phyloP scores from a whole-genome alignment of 92 coral and sea anemone genomes.

The Umimayanthus kanabou region DNA sequence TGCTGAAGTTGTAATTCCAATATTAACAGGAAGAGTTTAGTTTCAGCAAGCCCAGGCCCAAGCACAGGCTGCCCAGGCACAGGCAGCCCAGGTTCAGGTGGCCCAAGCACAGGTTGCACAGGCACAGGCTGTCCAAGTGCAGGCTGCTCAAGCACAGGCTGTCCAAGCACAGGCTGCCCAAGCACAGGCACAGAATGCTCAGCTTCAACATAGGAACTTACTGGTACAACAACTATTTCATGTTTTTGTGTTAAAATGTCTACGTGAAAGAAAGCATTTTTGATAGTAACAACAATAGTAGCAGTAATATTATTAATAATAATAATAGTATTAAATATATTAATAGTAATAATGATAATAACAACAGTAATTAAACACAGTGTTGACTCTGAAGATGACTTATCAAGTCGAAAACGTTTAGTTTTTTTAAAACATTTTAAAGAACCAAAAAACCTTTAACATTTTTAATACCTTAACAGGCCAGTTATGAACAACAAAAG shows the following conservation, averaged over 20 bases:
- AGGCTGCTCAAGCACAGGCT: background rate
- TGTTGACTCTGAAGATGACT: too few species aligned
- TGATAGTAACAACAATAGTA: too few species aligned
- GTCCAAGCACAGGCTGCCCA: constrained; percentile 5
- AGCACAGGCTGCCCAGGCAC: constrained; percentile 19
- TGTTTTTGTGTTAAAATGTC: background rate
- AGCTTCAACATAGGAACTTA: background rate
- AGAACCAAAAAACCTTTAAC: too few species aligned
- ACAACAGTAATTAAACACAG: too few species aligned
- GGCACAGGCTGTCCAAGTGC: background rate
- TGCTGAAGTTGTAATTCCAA: too few species aligned
- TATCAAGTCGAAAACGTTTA: too few species aligned
- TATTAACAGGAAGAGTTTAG: background rate
- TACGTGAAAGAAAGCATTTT: background rate
- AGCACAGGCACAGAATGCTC: constrained; percentile 2
- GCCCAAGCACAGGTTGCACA: constrained; percentile 15
- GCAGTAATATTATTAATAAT: too few species aligned
- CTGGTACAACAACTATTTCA: background rate
- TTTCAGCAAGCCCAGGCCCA: constrained; percentile 3
- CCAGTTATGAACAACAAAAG: too few species aligned
- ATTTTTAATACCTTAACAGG: too few species aligned
- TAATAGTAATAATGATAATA: too few species aligned
- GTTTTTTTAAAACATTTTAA: too few species aligned
- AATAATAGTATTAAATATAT: too few species aligned
- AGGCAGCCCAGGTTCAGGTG: constrained; percentile 21